Evolutionary conservation across 2,888 invertebrate species (phyloP).

Genomic region (Cylloceria caligata): DNA sequence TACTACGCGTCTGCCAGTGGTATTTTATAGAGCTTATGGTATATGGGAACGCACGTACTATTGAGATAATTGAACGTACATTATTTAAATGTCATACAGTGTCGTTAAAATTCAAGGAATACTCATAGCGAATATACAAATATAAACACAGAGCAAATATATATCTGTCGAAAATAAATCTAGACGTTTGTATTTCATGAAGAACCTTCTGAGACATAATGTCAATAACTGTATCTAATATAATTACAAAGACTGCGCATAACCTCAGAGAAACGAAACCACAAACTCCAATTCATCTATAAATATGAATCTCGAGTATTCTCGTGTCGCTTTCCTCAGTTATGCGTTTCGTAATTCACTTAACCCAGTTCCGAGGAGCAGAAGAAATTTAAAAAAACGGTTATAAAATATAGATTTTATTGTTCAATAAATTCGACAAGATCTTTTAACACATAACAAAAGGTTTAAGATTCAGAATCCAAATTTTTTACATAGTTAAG

Average conservation of each 20-base stretch:
- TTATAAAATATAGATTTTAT: not conserved
- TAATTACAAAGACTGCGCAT: conserved; percentile 38
- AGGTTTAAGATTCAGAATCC: too few relatives aligned
- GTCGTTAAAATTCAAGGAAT: not conserved
- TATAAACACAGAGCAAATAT: not conserved
- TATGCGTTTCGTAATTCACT: conserved; percentile 56
- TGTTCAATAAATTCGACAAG: too few relatives aligned
- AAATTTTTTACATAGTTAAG: too few relatives aligned
- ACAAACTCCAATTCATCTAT: not conserved
- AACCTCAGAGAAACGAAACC: conserved; percentile 19
- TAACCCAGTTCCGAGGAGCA: conserved; percentile 17
- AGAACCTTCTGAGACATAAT: not conserved
- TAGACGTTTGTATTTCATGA: conserved; percentile 28
- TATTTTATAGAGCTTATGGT: conserved; percentile 30
- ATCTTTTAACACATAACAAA: too few relatives aligned
- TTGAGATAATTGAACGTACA: conserved; percentile 42
- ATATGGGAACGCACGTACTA: conserved; percentile 35
- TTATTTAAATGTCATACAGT: not conserved
- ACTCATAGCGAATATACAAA: not conserved
- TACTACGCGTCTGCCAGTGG: conserved; percentile 22
- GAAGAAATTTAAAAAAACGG: not conserved
- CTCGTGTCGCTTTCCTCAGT: conserved; percentile 6
- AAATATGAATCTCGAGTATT: not conserved
- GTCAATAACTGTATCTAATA: conserved; percentile 61
- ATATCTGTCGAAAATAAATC: conserved; percentile 11